Conservation (phyloP, 2,113 vertebrate species). For the Felis chaus region DNA sequence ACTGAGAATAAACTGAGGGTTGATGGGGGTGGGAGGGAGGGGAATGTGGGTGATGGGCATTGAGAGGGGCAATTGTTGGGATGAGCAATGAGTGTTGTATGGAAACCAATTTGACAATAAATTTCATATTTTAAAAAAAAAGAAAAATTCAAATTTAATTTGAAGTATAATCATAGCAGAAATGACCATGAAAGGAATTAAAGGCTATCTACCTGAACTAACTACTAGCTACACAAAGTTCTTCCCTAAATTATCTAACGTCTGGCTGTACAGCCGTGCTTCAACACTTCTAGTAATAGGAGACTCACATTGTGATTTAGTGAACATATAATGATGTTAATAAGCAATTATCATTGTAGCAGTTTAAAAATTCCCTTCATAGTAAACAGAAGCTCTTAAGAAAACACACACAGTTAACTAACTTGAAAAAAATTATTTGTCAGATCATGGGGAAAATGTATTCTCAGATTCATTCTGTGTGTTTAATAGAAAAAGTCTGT, state of each 20-base stretch:
- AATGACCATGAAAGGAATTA: neutral
- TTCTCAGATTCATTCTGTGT: neutral
- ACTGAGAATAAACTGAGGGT: too few relatives aligned
- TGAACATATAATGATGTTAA: neutral
- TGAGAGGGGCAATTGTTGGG: too few relatives aligned
- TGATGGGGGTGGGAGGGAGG: too few relatives aligned
- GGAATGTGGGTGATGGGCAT: too few relatives aligned
- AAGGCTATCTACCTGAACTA: neutral
- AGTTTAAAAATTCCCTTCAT: neutral
- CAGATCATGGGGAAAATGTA: neutral
- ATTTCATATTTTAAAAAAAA: too few relatives aligned
- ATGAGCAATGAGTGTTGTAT: too few relatives aligned
- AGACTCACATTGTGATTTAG: neutral
- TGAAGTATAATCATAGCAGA: neutral
- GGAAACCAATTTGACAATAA: too few relatives aligned
- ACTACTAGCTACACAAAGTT: neutral
- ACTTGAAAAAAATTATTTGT: neutral
- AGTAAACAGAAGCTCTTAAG: neutral
- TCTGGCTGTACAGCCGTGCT: accelerated
- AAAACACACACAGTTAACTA: neutral
- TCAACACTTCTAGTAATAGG: neutral
- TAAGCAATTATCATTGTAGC: neutral
- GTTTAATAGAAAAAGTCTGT: neutral
- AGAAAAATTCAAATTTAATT: neutral
- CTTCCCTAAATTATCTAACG: neutral